Percentiles rank a stretch among this genome's conserved stretches.
These are phyloP conservation scores for Sesia apiformis DNA, from an alignment of 2,888 invertebrate species.

Conservation along the genomic window DNA sequence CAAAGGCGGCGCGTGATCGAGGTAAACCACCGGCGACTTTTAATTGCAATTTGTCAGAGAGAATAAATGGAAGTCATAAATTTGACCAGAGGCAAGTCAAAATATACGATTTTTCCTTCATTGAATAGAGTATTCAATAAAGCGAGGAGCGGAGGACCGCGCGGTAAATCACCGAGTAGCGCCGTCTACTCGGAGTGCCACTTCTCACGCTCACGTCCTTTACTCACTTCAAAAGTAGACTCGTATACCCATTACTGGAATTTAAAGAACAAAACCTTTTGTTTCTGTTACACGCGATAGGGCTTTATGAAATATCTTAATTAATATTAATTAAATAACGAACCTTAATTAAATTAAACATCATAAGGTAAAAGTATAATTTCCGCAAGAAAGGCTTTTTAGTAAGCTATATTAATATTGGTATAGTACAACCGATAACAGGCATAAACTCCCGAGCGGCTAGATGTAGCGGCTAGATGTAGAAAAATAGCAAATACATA, in stretches of 20 bases:
- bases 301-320: background rate
- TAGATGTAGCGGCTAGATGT: too few species aligned
- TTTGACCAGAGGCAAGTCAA: conserved; percentile 47
- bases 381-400: too few species aligned
- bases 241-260: background rate
- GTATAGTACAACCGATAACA: too few species aligned
- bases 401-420: too few species aligned
- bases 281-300: background rate
- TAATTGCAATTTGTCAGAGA: conserved; percentile 54
- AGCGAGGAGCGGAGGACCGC: conserved; percentile 33
- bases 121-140: conserved; percentile 62
- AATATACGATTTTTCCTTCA: conserved; percentile 66
- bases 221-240: conserved; percentile 2
- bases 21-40: conserved; percentile 23
- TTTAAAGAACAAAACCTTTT: background rate
- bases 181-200: conserved; percentile 19
- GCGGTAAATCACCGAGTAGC: conserved; percentile 53
- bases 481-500: too few species aligned
- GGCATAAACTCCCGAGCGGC: too few species aligned
- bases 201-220: conserved; percentile 27
- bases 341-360: too few species aligned
- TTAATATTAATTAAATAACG: too few species aligned
- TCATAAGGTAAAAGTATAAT: too few species aligned
- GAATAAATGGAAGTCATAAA: conserved; percentile 59
- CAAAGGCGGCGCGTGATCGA: background rate